A percentile compares a stretch with the other conserved stretches of the same genome.
These are phyloP conservation scores for Azorinus chamasolen DNA, from an alignment of 2,888 invertebrate genomes.

Conservation along the genomic window DNA sequence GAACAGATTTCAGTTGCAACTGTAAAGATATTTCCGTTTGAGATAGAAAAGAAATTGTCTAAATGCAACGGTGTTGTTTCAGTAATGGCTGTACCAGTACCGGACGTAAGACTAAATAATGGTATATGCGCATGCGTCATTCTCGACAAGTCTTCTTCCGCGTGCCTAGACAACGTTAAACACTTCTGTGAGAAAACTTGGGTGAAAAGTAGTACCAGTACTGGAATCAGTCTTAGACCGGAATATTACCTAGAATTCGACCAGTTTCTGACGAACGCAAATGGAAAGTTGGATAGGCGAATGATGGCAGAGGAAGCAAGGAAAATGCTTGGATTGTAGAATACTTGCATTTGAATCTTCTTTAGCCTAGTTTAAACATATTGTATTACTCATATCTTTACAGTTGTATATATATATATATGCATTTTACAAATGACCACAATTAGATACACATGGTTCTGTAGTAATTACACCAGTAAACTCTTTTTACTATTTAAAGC, in stretches of 20 bases:
- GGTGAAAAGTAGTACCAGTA: neutral
- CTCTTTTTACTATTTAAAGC: too few relatives aligned
- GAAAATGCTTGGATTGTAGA: neutral
- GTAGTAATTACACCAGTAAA: too few relatives aligned
- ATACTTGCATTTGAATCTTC: too few relatives aligned
- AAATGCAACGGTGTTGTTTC: slow-evolving; percentile 11
- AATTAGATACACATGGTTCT: too few relatives aligned
- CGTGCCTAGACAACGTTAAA: neutral
- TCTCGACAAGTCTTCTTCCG: neutral
- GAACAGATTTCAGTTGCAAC: slow-evolving; percentile 36
- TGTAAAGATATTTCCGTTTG: slow-evolving; percentile 32
- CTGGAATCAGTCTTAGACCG: slow-evolving; percentile 13
- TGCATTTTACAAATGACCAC: too few relatives aligned
- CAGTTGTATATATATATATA: too few relatives aligned
- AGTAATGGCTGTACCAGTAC: slow-evolving; percentile 36
- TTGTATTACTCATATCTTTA: too few relatives aligned
- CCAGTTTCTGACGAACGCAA: slow-evolving; percentile 15
- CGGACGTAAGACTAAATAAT: slow-evolving; percentile 33
- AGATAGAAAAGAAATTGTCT: slow-evolving; percentile 23
- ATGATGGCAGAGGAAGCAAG: slow-evolving; percentile 2
- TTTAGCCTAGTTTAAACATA: too few relatives aligned
- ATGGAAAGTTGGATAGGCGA: slow-evolving; percentile 34
- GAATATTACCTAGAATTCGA: slow-evolving; percentile 22
- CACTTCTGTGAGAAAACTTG: slow-evolving; percentile 16
- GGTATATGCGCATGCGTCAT: slow-evolving; percentile 48